These are phyloP conservation scores for cattle (Bos taurus) DNA, from an alignment of 2,113 vertebrate species.

Conservation along the genomic window DNA sequence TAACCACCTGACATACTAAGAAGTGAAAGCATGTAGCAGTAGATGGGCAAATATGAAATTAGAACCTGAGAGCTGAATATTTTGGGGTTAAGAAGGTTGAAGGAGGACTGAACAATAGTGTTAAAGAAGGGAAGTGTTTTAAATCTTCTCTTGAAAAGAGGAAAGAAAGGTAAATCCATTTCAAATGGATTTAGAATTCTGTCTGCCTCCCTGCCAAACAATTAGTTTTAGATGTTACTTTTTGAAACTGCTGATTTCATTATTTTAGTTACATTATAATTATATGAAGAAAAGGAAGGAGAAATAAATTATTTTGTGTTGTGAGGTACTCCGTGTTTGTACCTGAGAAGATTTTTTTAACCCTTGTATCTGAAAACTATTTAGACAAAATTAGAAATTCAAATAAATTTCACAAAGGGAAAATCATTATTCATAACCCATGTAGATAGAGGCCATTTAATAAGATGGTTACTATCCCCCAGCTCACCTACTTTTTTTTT, in stretches of 20 bases:
- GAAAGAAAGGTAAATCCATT: background rate
- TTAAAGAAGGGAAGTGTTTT: background rate
- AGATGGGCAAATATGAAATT: background rate
- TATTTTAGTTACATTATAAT: background rate
- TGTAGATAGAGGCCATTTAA: background rate
- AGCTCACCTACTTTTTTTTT: background rate
- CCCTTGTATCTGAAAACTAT: background rate
- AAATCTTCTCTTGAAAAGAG: background rate
- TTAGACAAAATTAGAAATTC: background rate
- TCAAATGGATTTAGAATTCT: background rate
- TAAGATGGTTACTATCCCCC: background rate
- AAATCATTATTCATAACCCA: background rate
- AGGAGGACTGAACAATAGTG: background rate
- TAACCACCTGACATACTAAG: background rate
- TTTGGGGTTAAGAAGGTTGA: background rate
- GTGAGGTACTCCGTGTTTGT: background rate
- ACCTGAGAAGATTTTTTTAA: background rate
- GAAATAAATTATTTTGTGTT: background rate
- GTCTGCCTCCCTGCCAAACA: background rate
- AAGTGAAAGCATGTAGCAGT: background rate
- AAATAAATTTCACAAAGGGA: background rate
- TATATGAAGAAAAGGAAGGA: background rate
- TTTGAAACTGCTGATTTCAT: background rate
- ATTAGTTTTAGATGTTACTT: background rate
- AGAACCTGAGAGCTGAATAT: background rate